Conservation (phyloP, 2,113 vertebrate genomes). For the Tretioscincus oriximinensis region DNA sequence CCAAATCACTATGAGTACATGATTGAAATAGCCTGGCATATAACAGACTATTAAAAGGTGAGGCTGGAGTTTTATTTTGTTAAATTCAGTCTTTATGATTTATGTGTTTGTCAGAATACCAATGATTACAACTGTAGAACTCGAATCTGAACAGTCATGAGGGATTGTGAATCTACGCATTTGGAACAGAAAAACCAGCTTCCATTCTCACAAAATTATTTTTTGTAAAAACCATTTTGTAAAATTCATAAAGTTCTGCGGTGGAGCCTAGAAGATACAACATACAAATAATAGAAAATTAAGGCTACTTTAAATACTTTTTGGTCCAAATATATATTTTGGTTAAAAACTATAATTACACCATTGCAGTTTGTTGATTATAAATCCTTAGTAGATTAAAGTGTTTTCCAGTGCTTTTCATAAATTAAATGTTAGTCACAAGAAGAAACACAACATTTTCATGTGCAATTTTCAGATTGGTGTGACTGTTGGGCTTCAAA, state of each 20-base stretch:
- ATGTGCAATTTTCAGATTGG: not conserved
- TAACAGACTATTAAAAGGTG: not conserved
- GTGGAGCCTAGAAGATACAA: not conserved
- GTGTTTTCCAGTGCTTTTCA: not conserved
- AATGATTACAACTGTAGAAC: not conserved
- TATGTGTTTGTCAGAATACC: not conserved
- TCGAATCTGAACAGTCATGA: not conserved
- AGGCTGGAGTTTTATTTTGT: not conserved
- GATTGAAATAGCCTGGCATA: not conserved
- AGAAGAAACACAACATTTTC: not conserved
- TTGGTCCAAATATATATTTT: constrained; percentile 8
- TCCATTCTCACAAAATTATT: not conserved
- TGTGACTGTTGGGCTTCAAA: not conserved
- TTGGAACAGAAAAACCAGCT: too few species aligned
- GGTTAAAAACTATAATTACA: constrained; percentile 14
- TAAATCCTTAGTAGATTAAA: not conserved
- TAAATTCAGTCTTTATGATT: not conserved
- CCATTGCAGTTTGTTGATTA: constrained; percentile 1
- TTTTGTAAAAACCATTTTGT: not conserved
- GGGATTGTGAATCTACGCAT: not conserved
- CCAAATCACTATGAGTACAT: not conserved
- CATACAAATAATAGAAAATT: constrained; percentile 35
- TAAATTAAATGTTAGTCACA: not conserved
- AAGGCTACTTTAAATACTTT: constrained; percentile 47
- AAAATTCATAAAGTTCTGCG: not conserved